Evolutionary conservation across 2,113 vertebrate species (phyloP), one percentile per base, ranked within the genome.

Genomic region (Nesoenas mayeri): DNA sequence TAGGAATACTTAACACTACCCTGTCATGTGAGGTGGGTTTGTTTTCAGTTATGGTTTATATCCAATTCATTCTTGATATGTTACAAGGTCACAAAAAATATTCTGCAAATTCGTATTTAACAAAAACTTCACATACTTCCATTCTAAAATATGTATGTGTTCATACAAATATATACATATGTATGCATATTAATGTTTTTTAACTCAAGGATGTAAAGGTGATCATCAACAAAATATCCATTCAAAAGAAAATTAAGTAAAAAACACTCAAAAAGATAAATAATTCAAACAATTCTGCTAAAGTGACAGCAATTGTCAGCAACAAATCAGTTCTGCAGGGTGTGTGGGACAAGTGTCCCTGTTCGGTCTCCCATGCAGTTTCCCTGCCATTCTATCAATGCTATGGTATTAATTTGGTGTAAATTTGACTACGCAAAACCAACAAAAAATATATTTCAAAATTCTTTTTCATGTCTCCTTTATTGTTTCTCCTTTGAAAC

Each of bases 361-460:
- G 12, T 15, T 31, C 10, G 8, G 10, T 25, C 54, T 70, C 38
- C 9, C 13, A 60, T 70, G 24, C 29, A 26, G 28, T 28, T 21
- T 70, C 70, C 69, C 36, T 12, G 5, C 7, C 2, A 22, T 61
- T 25, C 40, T 66, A 6, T 38, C 62, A 74, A 53, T 15, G 51
- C 54, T 22, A 6, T 6, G 15, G 4, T 5, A 38, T 53, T 62
- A 72, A 84, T 57, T 80, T 54, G 60, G 18, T 26, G 8, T 19
- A 47, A 47, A 47, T 47, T 19, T 6, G 21, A 54, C 36, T 54
- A 11, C 15, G 31, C 18, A 85, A 95, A 88, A n/a, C 6, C 38
- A 67, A 26, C 18, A 57, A 32, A 72, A 51, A 0, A 0, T 12
- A 24, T 4, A 69, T 5, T 50, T 29, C 4, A 79, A n/a, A 57